Conservation (phyloP, 2,113 vertebrate species). For the Catharus bicknelli region DNA sequence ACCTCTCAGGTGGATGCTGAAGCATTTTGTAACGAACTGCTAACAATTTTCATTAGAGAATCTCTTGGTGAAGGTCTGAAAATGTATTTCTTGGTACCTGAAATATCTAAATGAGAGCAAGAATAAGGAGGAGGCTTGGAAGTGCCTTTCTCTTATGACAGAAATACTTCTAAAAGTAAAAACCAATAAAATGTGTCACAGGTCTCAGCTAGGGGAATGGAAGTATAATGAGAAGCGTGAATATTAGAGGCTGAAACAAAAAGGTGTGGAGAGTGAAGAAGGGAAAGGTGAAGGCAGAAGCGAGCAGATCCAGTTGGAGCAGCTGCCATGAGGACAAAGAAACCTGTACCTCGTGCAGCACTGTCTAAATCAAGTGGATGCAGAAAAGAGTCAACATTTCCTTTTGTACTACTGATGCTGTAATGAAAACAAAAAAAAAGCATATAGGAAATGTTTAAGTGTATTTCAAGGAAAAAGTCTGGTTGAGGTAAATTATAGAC, state of each 20-base stretch:
- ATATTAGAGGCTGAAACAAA: not conserved
- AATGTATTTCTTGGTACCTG: not conserved
- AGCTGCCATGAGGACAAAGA: not conserved
- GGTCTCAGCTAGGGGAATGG: not conserved
- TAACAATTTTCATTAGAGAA: not conserved
- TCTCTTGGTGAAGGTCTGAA: not conserved
- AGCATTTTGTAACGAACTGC: not conserved
- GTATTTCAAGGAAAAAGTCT: not conserved
- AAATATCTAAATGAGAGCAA: not conserved
- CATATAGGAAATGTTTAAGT: not conserved
- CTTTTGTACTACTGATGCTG: not conserved
- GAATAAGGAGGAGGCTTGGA: not conserved
- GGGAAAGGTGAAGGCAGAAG: not conserved
- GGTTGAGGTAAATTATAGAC: not conserved
- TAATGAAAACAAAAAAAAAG: not conserved
- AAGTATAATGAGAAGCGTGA: not conserved
- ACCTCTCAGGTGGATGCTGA: not conserved
- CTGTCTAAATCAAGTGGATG: not conserved
- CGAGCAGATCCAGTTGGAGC: not conserved
- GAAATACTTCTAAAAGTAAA: not conserved
- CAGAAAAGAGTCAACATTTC: not conserved
- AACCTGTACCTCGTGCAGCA: not conserved
- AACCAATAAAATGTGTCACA: not conserved
- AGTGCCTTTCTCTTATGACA: not conserved
- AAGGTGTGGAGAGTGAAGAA: not conserved